phyloP scores from a whole-genome alignment of 2,113 vertebrate species.

The western clawed frog (Xenopus tropicalis) region UCB_Xtro_10.0 CM004447.2:83044501-83045000 shows the following conservation, averaged over 20 bases:
- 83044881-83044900: constrained; percentile 43
- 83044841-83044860: constrained; percentile 41
- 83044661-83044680: constrained; percentile 30
- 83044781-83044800: constrained; percentile 43
- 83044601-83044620: constrained; percentile 10
- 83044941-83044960: constrained; percentile 38
- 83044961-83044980: constrained; percentile 34
- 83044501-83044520: neutral
- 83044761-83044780: constrained; percentile 41
- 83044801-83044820: constrained; percentile 36
- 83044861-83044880: constrained; percentile 45
- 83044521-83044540: neutral
- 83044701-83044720: constrained; percentile 31
- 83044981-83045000: constrained; percentile 30
- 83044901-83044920: constrained; percentile 37
- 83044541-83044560: neutral
- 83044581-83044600: constrained; percentile 10
- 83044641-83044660: constrained; percentile 11
- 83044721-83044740: constrained; percentile 36
- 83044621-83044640: constrained; percentile 32
- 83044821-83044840: constrained; percentile 35
- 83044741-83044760: constrained; percentile 41
- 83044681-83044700: constrained; percentile 33
- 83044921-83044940: constrained; percentile 37
- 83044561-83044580: constrained; percentile 21